Evolutionary conservation across 2,888 invertebrate species (phyloP).

Genomic region (Rhogogaster chlorosoma): DNA sequence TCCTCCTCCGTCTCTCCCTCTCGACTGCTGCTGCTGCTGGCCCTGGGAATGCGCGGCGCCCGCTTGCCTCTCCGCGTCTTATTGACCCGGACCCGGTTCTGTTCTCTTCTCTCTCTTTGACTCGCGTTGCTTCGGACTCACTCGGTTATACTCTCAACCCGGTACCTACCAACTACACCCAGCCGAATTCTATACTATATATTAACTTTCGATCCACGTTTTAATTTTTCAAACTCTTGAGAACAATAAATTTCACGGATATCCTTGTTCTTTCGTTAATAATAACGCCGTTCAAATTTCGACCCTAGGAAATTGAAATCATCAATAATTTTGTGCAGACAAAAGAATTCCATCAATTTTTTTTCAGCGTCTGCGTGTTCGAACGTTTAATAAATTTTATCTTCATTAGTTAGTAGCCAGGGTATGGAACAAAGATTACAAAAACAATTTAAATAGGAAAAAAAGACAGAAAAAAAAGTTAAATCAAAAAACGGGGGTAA

Average conservation of each 20-base stretch:
- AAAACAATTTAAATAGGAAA: neutral
- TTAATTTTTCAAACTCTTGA: conserved; percentile 11
- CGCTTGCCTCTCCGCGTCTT: conserved; percentile 74
- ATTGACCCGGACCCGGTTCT: conserved; percentile 78
- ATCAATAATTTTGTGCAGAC: neutral
- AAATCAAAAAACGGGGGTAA: neutral
- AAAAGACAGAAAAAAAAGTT: neutral
- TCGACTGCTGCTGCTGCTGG: conserved; percentile 67
- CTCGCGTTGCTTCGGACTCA: conserved; percentile 65
- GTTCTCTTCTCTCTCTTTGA: conserved; percentile 70
- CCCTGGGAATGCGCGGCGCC: conserved; percentile 76
- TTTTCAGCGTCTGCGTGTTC: neutral
- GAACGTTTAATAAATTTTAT: neutral
- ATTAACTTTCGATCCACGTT: conserved; percentile 24
- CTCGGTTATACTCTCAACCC: conserved; percentile 58
- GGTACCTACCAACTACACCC: conserved; percentile 53
- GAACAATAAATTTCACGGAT: neutral
- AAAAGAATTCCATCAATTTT: neutral
- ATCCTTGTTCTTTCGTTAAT: neutral
- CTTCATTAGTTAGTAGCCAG: neutral
- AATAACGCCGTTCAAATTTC: neutral
- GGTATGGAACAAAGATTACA: neutral
- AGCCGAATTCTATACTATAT: conserved; percentile 33
- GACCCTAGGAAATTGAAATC: neutral
- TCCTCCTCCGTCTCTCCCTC: conserved; percentile 60